Evolutionary conservation across 1,140 invertebrate genomes (phyloP), one percentile per base, ranked within the genome.

Genomic region (Samia ricini): DNA sequence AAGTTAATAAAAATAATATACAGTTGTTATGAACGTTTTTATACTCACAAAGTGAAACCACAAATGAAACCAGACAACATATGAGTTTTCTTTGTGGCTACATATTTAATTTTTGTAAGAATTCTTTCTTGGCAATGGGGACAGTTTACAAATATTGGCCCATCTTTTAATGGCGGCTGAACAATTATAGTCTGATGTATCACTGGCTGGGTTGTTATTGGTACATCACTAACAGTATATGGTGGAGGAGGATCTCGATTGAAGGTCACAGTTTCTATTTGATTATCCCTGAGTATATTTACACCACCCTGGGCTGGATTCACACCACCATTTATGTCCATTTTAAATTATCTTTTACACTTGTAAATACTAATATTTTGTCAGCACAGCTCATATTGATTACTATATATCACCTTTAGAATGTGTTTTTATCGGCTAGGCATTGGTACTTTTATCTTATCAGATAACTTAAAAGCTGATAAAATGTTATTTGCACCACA

Each of bases 41-140:
- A 54, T 75, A 83, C 85, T 84, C 76, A 88, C 85, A 79, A 60
- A 58, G 82, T 83, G 48, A 81, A 71, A 33, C 86, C 86, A 77
- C 77, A 88, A 56, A 89, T 74, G 56, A 88, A 89, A 33, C 86
- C 86, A 56, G 85, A 81, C 6, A 82, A 12, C 72, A 89, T 75
- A 49, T 89, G 85, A 59, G 86, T 88, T 73, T 79, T 83, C 19
- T 72, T 72, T 6, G 85, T 79, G 57, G 76, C 86, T n/a, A 76
- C 69, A 71, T 77, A 78, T 69, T 80, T 62, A 24, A 88, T 77
- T 66, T 77, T 82, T 12, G 85, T 88, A 7, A 80, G 55, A 7
- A 73, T 61, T 56, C 72, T 74, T 67, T 79, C 75, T 52, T 72
- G 63, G 67, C 86, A 89, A 56, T 64, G 70, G 7, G 75, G 74